Conservation (phyloP, 2,888 invertebrate genomes). For the Drosophila monieri region DNA sequence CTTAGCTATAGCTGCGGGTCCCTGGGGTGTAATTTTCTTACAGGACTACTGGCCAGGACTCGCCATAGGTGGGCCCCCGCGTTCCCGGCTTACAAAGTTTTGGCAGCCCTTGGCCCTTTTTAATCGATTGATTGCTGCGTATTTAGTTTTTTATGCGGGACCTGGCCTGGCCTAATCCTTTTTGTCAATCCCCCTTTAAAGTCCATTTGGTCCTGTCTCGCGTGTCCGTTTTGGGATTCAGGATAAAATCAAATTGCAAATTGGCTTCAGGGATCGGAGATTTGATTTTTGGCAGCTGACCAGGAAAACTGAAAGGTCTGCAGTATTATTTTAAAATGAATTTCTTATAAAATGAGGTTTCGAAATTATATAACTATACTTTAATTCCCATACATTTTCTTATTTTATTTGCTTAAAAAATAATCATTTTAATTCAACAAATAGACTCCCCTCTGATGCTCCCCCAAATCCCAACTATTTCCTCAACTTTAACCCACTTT, state of each 20-base stretch:
- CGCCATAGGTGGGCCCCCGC: constrained; percentile 34
- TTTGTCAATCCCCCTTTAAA: background rate
- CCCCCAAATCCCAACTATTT: background rate
- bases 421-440: too few species aligned
- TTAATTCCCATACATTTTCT: too few species aligned
- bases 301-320: background rate
- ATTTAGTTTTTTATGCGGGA: constrained; percentile 67
- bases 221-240: constrained; percentile 5
- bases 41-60: constrained; percentile 23
- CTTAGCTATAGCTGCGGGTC: constrained; percentile 33
- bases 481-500: background rate
- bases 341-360: too few species aligned
- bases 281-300: background rate
- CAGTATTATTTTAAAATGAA: too few species aligned
- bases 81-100: constrained; percentile 7
- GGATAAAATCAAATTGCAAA: constrained; percentile 74
- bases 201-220: background rate
- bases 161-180: constrained; percentile 34
- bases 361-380: too few species aligned
- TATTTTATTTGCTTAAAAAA: too few species aligned
- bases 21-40: constrained; percentile 57
- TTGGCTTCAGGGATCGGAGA: constrained; percentile 41
- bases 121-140: constrained; percentile 73
- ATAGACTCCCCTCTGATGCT: too few species aligned
- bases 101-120: constrained; percentile 35